Conservation (phyloP, 1,140 invertebrate species). For the Sycophaga agraensis region DNA sequence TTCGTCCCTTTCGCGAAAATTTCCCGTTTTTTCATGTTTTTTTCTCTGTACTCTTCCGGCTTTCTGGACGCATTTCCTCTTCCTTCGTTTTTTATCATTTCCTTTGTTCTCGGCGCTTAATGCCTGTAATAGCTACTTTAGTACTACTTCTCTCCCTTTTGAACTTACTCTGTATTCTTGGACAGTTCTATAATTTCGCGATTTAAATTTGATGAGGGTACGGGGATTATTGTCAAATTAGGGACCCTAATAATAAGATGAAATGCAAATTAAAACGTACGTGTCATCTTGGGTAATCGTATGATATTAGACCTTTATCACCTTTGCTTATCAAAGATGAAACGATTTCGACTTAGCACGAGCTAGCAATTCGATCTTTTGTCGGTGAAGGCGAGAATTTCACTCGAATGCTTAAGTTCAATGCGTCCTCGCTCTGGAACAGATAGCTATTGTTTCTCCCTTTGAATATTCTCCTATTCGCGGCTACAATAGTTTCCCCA, state of each 20-base stretch:
- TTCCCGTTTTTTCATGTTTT: conserved; percentile 25
- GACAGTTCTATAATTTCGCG: conserved; percentile 12
- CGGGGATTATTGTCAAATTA: not conserved
- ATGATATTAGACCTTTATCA: too few relatives aligned
- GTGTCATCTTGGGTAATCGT: not conserved
- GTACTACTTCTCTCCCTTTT: not conserved
- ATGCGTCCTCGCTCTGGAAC: not conserved
- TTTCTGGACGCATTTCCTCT: conserved; percentile 20
- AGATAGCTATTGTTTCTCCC: conserved; percentile 7
- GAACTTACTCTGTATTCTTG: not conserved
- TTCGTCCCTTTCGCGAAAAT: conserved; percentile 6
- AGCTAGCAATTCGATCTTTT: not conserved
- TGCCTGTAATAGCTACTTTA: conserved; percentile 16
- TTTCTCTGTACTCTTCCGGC: conserved; percentile 22
- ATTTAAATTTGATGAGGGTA: not conserved
- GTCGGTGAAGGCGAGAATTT: not conserved
- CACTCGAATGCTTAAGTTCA: conserved; percentile 1
- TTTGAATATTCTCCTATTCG: conserved; percentile 1
- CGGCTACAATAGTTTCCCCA: not conserved
- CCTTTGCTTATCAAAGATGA: too few relatives aligned
- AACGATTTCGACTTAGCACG: not conserved
- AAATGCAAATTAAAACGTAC: not conserved
- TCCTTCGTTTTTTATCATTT: conserved; percentile 19
- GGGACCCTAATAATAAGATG: not conserved
- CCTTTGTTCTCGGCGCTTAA: conserved; percentile 18